phyloP scores from a whole-genome alignment of 2,113 vertebrate genomes.

The Ctenodactylus gundi region DNA sequence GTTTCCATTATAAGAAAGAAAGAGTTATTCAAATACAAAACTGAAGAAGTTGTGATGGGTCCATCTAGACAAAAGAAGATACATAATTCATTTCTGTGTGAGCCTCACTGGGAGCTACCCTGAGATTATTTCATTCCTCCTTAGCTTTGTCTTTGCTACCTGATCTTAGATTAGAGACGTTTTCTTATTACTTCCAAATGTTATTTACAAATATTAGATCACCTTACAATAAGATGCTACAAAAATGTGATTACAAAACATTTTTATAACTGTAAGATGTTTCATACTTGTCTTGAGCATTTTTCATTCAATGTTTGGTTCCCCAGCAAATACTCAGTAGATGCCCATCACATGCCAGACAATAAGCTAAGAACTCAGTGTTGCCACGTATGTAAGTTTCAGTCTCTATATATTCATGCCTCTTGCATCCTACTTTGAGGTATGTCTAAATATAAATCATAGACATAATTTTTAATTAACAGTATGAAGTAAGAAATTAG shows the following conservation, averaged over 20 bases:
- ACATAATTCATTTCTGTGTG: not conserved
- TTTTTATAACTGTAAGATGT: not conserved
- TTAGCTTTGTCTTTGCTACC: not conserved
- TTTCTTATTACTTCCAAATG: not conserved
- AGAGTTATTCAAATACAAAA: not conserved
- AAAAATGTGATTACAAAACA: not conserved
- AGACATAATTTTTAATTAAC: slow-evolving; percentile 31
- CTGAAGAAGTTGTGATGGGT: not conserved
- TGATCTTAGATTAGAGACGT: not conserved
- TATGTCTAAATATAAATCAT: not conserved
- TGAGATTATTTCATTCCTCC: not conserved
- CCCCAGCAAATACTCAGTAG: not conserved
- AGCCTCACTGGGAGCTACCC: not conserved
- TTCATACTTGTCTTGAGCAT: not conserved
- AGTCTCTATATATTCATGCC: not conserved
- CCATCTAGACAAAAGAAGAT: not conserved
- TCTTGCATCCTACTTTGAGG: not conserved
- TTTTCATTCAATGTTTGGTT: not conserved
- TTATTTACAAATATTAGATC: not conserved
- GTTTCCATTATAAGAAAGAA: not conserved
- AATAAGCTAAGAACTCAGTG: not conserved
- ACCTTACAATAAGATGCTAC: not conserved
- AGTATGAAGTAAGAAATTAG: not conserved
- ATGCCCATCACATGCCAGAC: not conserved
- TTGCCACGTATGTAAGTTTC: not conserved